These are phyloP conservation scores for Syngnathus typhle DNA, from an alignment of 2,113 vertebrate species.

Conservation along the genomic window DNA sequence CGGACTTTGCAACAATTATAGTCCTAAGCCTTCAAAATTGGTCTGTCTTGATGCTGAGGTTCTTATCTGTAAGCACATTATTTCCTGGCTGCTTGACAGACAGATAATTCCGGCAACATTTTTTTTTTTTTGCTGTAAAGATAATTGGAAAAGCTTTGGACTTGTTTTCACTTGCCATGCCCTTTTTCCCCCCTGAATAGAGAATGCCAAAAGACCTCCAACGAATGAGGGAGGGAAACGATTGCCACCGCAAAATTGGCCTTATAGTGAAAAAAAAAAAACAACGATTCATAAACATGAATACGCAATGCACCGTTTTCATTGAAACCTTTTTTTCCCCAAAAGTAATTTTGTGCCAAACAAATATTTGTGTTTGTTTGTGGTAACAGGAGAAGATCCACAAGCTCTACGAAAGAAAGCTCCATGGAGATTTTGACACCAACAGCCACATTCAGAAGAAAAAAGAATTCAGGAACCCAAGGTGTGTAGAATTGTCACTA, in stretches of 20 bases:
- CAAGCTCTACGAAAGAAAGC: constrained; percentile 89
- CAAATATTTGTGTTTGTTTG: neutral
- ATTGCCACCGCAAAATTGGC: too few relatives aligned
- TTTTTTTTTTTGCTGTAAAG: neutral
- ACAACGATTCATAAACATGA: too few relatives aligned
- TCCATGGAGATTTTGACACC: constrained; percentile 93
- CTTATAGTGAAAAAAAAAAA: too few relatives aligned
- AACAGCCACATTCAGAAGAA: constrained; percentile 96
- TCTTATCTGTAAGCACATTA: neutral
- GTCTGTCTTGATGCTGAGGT: neutral
- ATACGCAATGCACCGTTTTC: too few relatives aligned
- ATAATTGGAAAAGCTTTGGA: neutral
- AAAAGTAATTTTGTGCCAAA: too few relatives aligned
- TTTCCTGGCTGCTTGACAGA: neutral
- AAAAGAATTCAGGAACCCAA: constrained; percentile 97
- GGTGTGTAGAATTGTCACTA: constrained; percentile 62
- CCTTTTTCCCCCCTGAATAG: neutral
- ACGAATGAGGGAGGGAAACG: too few relatives aligned
- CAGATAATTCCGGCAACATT: neutral
- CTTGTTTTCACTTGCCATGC: neutral
- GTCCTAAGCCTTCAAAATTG: neutral
- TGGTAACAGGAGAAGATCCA: constrained; percentile 87
- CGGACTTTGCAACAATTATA: neutral
- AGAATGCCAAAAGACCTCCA: neutral
- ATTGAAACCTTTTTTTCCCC: too few relatives aligned